These are phyloP conservation scores for Plagodis dolabraria DNA, from an alignment of 2,888 invertebrate genomes.

Conservation along the genomic window DNA sequence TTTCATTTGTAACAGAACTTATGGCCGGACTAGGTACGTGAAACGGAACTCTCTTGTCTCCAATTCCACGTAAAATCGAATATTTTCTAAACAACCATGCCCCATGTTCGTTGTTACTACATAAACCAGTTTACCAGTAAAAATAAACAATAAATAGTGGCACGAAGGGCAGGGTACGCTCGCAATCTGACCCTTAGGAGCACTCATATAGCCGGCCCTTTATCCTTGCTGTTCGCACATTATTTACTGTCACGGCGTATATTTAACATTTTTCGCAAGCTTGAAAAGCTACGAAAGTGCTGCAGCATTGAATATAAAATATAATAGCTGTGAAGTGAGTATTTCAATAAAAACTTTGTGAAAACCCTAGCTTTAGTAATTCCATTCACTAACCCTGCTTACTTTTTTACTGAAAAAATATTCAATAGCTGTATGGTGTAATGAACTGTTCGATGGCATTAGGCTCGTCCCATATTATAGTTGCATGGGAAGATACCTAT, in stretches of 20 bases:
- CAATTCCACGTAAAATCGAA: constrained; percentile 31
- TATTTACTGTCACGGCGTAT: constrained; percentile 57
- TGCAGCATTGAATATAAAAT: not conserved
- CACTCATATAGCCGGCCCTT: constrained; percentile 55
- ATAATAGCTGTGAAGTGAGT: not conserved
- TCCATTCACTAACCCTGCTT: no score
- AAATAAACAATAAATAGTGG: constrained; percentile 56
- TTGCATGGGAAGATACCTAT: no score
- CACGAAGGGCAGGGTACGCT: constrained; percentile 44
- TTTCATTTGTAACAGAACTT: no score
- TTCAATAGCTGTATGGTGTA: no score
- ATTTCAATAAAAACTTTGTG: no score
- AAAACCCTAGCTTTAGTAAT: no score
- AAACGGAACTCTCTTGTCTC: constrained; percentile 13
- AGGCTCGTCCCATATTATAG: no score
- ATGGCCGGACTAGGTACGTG: no score
- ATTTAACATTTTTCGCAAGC: constrained; percentile 46
- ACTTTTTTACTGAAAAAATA: no score
- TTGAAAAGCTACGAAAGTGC: not conserved
- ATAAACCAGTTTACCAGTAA: constrained; percentile 44
- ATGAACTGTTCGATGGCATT: no score
- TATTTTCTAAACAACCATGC: constrained; percentile 29
- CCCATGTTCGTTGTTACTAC: constrained; percentile 27
- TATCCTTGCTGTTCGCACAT: constrained; percentile 59
- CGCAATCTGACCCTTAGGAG: constrained; percentile 60